Conservation (phyloP, 2,888 invertebrate genomes). For the Diaphora mendica region DNA sequence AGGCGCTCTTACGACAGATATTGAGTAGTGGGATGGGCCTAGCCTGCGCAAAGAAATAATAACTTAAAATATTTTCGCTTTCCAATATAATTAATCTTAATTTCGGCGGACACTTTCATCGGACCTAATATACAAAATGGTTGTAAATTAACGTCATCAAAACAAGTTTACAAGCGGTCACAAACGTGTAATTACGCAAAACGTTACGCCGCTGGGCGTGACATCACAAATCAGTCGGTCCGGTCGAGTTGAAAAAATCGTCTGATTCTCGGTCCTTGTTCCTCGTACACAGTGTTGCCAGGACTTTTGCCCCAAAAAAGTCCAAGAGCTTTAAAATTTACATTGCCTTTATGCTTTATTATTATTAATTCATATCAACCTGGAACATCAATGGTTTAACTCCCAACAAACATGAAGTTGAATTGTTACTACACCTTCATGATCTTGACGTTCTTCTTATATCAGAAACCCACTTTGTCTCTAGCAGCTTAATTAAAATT, state of each 20-base stretch:
- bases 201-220: slow-evolving; percentile 87
- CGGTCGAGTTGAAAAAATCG: slow-evolving; percentile 80
- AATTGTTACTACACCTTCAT: no score
- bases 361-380: no score
- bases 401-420: no score
- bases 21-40: slow-evolving; percentile 86
- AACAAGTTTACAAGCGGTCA: slow-evolving; percentile 82
- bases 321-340: neutral
- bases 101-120: slow-evolving; percentile 77
- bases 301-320: neutral
- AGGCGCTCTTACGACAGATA: slow-evolving; percentile 85
- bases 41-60: slow-evolving; percentile 84
- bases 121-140: slow-evolving; percentile 75
- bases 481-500: no score
- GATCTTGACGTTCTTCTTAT: no score
- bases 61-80: slow-evolving; percentile 65
- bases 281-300: slow-evolving; percentile 17
- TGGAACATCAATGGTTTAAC: no score
- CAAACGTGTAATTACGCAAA: slow-evolving; percentile 84
- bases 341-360: neutral
- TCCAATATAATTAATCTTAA: slow-evolving; percentile 73
- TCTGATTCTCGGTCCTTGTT: slow-evolving; percentile 67
- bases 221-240: slow-evolving; percentile 86
- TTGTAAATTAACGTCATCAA: slow-evolving; percentile 82
- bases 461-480: no score